Conservation (phyloP, 2,888 invertebrate species). For the Euplagia quadripunctaria region DNA sequence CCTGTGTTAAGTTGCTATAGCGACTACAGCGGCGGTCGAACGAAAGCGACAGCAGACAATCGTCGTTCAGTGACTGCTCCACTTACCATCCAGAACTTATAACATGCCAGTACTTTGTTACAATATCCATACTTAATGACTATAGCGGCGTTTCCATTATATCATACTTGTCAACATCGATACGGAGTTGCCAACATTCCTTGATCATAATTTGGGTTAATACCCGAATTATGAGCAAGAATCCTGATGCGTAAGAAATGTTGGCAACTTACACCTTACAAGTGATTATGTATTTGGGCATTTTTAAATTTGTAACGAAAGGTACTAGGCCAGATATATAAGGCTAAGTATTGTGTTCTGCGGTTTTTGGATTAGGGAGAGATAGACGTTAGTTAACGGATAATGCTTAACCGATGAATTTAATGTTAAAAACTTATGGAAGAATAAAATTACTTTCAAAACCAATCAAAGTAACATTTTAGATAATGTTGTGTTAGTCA, state of each 20-base stretch:
- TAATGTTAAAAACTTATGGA: no score
- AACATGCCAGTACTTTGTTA: not conserved
- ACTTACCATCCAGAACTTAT: not conserved
- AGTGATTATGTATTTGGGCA: no score
- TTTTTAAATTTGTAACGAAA: no score
- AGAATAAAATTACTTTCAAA: not conserved
- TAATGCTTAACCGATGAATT: no score
- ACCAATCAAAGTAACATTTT: constrained; percentile 4
- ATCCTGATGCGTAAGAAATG: no score
- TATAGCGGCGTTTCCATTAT: not conserved
- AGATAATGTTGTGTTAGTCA: constrained; percentile 24
- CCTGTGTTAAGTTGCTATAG: not conserved
- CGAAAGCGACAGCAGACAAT: not conserved
- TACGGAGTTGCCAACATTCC: not conserved
- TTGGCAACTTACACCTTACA: no score
- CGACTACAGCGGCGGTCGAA: not conserved
- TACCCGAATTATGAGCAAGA: no score
- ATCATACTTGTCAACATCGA: no score
- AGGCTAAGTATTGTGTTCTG: no score
- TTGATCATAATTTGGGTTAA: no score
- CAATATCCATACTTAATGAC: not conserved
- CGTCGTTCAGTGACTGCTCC: not conserved
- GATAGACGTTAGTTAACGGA: no score
- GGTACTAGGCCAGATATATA: not conserved
- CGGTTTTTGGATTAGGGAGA: no score